Percentiles rank a stretch among this genome's conserved stretches.
Evolutionary conservation across 2,888 invertebrate species (phyloP).

Genomic region (Conomelus anceps): DNA sequence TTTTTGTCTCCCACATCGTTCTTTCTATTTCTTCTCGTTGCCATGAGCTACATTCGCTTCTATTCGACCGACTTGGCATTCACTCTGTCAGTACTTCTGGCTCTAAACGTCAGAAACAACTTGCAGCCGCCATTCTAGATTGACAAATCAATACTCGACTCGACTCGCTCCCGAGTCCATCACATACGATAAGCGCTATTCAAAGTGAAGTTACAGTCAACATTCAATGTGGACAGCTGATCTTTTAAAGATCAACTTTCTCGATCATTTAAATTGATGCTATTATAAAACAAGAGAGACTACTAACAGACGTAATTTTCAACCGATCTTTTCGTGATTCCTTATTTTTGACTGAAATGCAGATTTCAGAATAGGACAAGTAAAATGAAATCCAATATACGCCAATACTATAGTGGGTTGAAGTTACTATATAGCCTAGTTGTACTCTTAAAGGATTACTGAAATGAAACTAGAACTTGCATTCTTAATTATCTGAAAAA

Average conservation of each 20-base stretch:
- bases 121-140: neutral
- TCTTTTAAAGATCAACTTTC: neutral
- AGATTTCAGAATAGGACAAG: too few species aligned
- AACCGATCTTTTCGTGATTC: too few species aligned
- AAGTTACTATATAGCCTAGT: too few species aligned
- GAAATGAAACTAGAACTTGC: too few species aligned
- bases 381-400: too few species aligned
- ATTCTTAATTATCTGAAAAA: too few species aligned
- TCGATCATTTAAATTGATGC: neutral
- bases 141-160: neutral
- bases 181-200: neutral
- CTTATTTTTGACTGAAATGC: too few species aligned
- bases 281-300: too few species aligned
- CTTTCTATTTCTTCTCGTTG: neutral
- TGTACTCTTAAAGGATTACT: too few species aligned
- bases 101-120: neutral
- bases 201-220: neutral
- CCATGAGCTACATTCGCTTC: neutral
- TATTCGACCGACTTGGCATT: neutral
- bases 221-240: neutral
- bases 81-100: neutral
- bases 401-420: too few species aligned
- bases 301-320: too few species aligned
- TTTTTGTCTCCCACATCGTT: constrained; percentile 2
- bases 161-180: neutral